These are phyloP conservation scores for Athalia circularis DNA, from an alignment of 2,888 invertebrate genomes.

Conservation along the genomic window DNA sequence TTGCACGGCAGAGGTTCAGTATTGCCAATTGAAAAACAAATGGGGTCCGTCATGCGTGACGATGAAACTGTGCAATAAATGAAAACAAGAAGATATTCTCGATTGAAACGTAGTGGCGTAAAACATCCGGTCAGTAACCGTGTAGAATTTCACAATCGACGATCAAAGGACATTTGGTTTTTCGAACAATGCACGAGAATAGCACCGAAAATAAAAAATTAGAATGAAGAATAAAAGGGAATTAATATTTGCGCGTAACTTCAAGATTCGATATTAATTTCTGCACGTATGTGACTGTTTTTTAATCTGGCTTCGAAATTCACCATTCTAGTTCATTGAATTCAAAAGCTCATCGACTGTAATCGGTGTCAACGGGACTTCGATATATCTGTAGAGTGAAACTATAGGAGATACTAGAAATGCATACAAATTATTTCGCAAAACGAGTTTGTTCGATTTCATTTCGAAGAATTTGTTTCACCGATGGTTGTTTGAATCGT, in stretches of 20 bases:
- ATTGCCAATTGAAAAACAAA: constrained; percentile 21
- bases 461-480: too few relatives aligned
- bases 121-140: not conserved
- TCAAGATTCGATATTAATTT: constrained; percentile 16
- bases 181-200: constrained; percentile 11
- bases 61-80: constrained; percentile 19
- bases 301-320: not conserved
- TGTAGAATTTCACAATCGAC: constrained; percentile 24
- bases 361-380: not conserved
- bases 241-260: constrained; percentile 2
- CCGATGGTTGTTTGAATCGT: too few relatives aligned
- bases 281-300: not conserved
- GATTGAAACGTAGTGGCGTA: not conserved
- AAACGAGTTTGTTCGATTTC: too few relatives aligned
- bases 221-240: not conserved
- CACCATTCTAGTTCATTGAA: constrained; percentile 24
- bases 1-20: not conserved
- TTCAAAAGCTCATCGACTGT: constrained; percentile 26
- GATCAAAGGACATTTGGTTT: constrained; percentile 10
- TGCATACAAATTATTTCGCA: too few relatives aligned
- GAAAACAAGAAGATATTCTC: not conserved
- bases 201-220: not conserved
- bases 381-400: too few relatives aligned
- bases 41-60: constrained; percentile 10
- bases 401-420: too few relatives aligned